Evolutionary conservation across 1,140 invertebrate species (phyloP), one percentile per base, ranked within the genome.

Genomic region (Caerostris extrusa): DNA sequence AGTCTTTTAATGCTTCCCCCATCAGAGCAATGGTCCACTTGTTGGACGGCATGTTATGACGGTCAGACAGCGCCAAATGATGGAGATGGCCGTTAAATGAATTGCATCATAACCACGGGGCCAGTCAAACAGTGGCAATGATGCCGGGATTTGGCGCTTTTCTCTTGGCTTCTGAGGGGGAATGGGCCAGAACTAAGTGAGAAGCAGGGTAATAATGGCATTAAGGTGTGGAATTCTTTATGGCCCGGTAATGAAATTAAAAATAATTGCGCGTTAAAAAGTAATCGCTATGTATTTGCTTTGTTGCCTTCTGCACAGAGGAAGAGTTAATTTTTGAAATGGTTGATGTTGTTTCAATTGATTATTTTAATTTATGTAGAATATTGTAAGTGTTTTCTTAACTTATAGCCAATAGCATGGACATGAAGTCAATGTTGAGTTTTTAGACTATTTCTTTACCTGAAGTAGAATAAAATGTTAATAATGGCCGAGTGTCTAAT

Each of bases 21-120:
- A 77, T 19, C 61, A 64, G 67, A 17, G 67, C 5, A 69, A 69
- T 69, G 67, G n/a, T 53, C 34, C 71, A 53, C 71, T 77, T 77
- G 71, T 77, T 77, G 71, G 71, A 77, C 71, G 50, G 34, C 3
- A 50, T 53, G 71, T 77, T 77, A 77, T 77, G 71, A 77, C 71
- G 34, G 71, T 77, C 12, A 34, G 71, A 77, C 71, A 77, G 71
- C 53, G 71, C 5, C 71, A 10, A 34, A 50, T 77, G 71, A 53
- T 77, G 50, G 14, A 17, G 61, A 8, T 3, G 3, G 61, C 61
- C 10, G 19, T 77, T 77, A 50, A 77, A 77, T 53, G 71, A 77
- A 77, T 77, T 53, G 71, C 71, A 53, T 50, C 12, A 34, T 50
- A 53, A 50, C 67, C 3, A 34, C 2, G 6, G 61, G 12, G 19